Conservation (phyloP, 2,113 vertebrate species). For the Monarcha castaneiventris region DNA sequence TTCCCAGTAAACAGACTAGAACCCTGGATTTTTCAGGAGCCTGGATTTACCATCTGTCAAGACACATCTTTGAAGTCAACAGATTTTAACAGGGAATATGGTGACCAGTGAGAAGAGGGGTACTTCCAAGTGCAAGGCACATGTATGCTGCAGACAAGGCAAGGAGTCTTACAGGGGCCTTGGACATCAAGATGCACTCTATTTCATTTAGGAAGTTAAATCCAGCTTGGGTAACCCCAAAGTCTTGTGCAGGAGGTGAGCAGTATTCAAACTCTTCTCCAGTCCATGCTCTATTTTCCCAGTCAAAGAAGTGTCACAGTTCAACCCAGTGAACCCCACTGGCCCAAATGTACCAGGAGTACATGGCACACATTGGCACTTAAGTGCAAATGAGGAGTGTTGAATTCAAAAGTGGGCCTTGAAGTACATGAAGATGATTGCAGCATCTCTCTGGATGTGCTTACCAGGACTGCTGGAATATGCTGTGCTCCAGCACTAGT, state of each 20-base stretch:
- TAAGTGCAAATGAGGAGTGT: rapidly evolving
- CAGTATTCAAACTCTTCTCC: background rate
- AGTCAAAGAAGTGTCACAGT: background rate
- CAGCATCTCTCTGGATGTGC: background rate
- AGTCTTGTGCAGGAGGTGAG: background rate
- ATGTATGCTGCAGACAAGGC: background rate
- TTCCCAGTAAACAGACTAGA: background rate
- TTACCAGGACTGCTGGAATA: background rate
- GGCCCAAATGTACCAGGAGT: background rate
- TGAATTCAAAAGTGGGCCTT: background rate
- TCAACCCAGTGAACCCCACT: background rate
- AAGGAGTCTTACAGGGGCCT: background rate
- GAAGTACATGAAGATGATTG: background rate
- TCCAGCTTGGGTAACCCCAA: background rate
- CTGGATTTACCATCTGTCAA: background rate
- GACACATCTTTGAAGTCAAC: background rate
- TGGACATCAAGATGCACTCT: background rate
- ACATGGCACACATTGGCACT: background rate
- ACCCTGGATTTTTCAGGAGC: background rate
- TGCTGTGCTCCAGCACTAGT: background rate
- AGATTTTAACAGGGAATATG: background rate
- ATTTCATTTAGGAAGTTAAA: background rate
- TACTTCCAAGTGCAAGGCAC: background rate
- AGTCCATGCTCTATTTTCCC: background rate
- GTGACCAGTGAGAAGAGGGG: rapidly evolving